Evolutionary conservation across 2,797 vertebrate genomes (phyloP), one percentile per base, ranked within the genome.

Genomic region (Microcaecilia unicolor): DNA sequence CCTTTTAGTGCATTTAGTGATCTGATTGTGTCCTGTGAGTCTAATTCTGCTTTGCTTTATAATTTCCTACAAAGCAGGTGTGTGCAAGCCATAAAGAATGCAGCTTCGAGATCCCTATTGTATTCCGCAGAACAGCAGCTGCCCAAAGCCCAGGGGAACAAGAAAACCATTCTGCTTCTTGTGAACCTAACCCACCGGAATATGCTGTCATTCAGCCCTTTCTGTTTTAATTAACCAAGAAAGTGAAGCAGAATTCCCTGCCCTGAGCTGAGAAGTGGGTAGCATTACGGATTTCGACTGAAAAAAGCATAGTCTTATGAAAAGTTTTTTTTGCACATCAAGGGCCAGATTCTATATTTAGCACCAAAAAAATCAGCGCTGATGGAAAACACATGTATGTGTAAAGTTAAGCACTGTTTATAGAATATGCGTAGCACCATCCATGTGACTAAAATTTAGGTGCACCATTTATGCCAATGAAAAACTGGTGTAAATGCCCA

Each of bases 101-200:
- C 25, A 4, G 7, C 53, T 51, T 66, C 61, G 40, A 62, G 59
- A 66, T 53, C 48, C 51, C 19, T 48, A 67, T 60, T 64, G 44
- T 67, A 61, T 65, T 59, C 67, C 55, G 45, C n/a, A n/a, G n/a
- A n/a, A n/a, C 15, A 51, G 71, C 58, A 43, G 69, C 69, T 68
- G 55, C 55, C 64, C 52, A 8, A 60, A 58, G 67, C 60, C 49
- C 65, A 62, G 29, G 65, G 70, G 71, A 74, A 76, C 71, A 78
- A 61, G 72, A 59, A n/a, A 60, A 67, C 57, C 54, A 52, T 71
- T 76, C 71, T 62, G 44, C 68, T 67, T 58, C 55, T 58, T 67
- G 44, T 67, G 60, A 4, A 26, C 17, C 31, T 36, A 44, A 55
- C 51, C 81, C 76, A 81, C 74, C 78, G n/a, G 71, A 38, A 10